Base-by-base conservation (phyloP, 35 echinoderm and acorn worm species). In the Holothuria glaberrima region DNA sequence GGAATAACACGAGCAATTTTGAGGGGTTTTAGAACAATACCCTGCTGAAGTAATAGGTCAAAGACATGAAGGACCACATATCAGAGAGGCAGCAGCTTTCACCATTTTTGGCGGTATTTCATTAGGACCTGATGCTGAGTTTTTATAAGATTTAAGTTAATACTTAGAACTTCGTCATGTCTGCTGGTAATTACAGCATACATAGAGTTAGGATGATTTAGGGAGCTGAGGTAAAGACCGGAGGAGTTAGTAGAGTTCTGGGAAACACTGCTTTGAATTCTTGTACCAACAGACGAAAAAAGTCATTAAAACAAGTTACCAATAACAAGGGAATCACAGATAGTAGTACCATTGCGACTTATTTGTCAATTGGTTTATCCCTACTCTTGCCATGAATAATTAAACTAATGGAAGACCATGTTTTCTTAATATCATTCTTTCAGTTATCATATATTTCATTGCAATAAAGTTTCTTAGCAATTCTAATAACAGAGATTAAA, bases 381-480 rank as follows among this genome's bases (percentile, higher is more conserved):
- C 12, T 54, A 54, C 13, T 68, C 64, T 68, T 68, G 64, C 64
- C 64, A 68, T 68, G n/a, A 21, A 68, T 68, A 68, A 68, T 68
- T 68, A 12, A 68, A 68, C 22, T 68, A 32, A 68, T 68, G 64
- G 64, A 68, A 68, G 64, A 68, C 64, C n/a, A 68, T 24, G 1
- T 68, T 68, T 68, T 68, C 64, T 68, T 68, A 68, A 68, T 68
- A 68, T 68, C 64, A 68, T 68, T 68, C 64, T 21, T 68, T 10
- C 64, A 68, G 64, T 68, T 68, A 21, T 32, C 64, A 32, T 10
- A 68, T 19, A 68, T 68, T 68, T 12, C 13, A 54, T 54, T 68
- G 64, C 22, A 26, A 68, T 68, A 68, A 68, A 68, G n/a, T 68
- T 14, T 68, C 64, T 68, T 68, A 6, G 64, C 64, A 68, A 20